Evolutionary conservation across 2,888 invertebrate species (phyloP), one percentile per base, ranked within the genome.

Genomic region (Aleiodes alternator): DNA sequence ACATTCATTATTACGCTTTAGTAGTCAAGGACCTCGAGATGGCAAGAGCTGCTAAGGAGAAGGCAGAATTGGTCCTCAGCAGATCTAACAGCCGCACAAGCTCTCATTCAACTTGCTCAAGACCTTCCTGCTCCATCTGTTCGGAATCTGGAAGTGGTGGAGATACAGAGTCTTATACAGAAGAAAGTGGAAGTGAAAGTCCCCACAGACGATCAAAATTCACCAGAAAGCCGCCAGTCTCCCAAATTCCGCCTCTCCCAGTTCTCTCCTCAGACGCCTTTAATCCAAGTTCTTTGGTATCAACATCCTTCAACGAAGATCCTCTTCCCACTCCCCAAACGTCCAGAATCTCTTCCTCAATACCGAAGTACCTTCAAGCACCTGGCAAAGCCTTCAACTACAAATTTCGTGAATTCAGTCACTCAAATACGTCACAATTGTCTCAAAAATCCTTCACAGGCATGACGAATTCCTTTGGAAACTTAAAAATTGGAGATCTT

Each of bases 1-100:
- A 97, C 90, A 92, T 95, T 73, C 94, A 94, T 85, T 94, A 94
- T 90, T 93, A 94, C 56, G 95, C 96, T n/a, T 90, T 92, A 70
- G 90, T 92, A 50, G 91, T 92, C 73, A 91, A 92, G 1, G 92
- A 93, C 81, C 87, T 90, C 1, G 92, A 92, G 79, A 92, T 96
- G 86, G 94, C 94, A 0, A 91, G 90, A 3, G 95, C 95, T 78
- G 95, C 96, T 3, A 92, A 93, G 80, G 91, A 92, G 50, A 93
- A 95, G 83, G 96, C 95, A 4, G 91, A 92, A 77, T 87, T 90
- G 75, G 88, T 90, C 68, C 77, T 89, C n/a, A 88, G 86, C 76
- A 87, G 87, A 85, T 90, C 87, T 8, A 87, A 87, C 59, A 90
- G 90, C 77, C 88, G 88, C 73, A 86, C 80, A 29, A 90, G 88